Base-by-base conservation (phyloP, 2,888 invertebrate species). In the Leptura quadrifasciata region DNA sequence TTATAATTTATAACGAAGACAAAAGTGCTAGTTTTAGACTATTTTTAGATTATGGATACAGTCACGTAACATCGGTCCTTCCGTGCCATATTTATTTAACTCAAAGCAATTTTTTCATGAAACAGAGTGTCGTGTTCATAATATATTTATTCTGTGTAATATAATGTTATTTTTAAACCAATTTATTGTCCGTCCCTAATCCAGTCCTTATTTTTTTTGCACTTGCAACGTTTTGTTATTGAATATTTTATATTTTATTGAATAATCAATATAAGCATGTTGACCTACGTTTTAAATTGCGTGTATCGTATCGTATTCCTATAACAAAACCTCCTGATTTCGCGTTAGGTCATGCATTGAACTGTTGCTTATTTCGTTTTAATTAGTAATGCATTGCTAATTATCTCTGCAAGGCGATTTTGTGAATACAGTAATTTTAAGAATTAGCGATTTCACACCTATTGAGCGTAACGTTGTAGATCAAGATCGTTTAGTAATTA, bases 351-450 rank as follows among this genome's bases (percentile, higher is more conserved):
- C 47, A n/a, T n/a, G 12, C 5, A 12, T 47, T 47, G n/a, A 15
- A n/a, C 17, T 15, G n/a, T n/a, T 47, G 47, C n/a, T 47, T 47
- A 47, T 47, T n/a, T 47, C 47, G 47, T 47, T 47, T 47, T 47
- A n/a, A n/a, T 47, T 47, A 47, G 47, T 47, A 47, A 47, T 47
- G n/a, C 47, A 47, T 47, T 47, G 21, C 35, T 21, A 47, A 65
- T 65, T 65, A 54, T 47, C 65, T 21, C 6, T 21, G 20, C 52
- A 65, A 65, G 24, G 24, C 31, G 20, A 64, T 18, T 35, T 61
- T 20, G 21, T 64, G 10, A 64, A 64, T 20, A 47, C 20, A 47
- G 39, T 64, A 64, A 64, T 47, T 64, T 64, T 10, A 35, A 47
- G 35, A 47, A 47, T 52, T 27, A 31, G 39, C 47, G 21, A 35